Evolutionary conservation across 2,888 invertebrate species (phyloP).

Genomic region (Bombylius discolor): DNA sequence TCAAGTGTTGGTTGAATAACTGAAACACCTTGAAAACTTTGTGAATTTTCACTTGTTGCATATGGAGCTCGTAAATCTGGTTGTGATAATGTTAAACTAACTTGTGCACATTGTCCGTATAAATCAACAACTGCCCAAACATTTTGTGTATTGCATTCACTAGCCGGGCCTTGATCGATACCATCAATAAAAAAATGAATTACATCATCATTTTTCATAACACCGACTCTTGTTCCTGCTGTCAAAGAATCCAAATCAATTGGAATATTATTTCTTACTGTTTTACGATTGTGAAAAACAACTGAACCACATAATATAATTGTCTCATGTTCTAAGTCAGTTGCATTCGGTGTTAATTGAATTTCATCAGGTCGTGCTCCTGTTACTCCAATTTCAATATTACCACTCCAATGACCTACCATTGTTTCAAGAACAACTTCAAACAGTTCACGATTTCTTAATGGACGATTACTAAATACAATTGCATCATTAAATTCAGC

Average conservation of each 20-base stretch:
- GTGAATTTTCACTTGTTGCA: slow-evolving; percentile 41
- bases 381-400: slow-evolving; percentile 78
- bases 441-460: slow-evolving; percentile 83
- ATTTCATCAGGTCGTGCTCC: slow-evolving; percentile 82
- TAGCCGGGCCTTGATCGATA: slow-evolving; percentile 75
- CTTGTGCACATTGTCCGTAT: slow-evolving; percentile 90
- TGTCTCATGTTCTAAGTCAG: slow-evolving; percentile 80
- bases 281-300: slow-evolving; percentile 77
- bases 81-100: slow-evolving; percentile 39
- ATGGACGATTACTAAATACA: slow-evolving; percentile 75
- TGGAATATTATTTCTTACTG: slow-evolving; percentile 69
- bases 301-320: slow-evolving; percentile 87
- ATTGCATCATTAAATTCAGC: slow-evolving; percentile 93
- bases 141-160: slow-evolving; percentile 61
- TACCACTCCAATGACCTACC: slow-evolving; percentile 88
- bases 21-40: slow-evolving; percentile 43
- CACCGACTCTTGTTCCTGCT: slow-evolving; percentile 67
- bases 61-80: slow-evolving; percentile 31
- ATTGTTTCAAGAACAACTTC: slow-evolving; percentile 81
- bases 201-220: slow-evolving; percentile 77
- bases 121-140: slow-evolving; percentile 91
- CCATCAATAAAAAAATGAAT: slow-evolving; percentile 80
- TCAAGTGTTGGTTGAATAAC: slow-evolving; percentile 42
- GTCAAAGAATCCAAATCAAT: slow-evolving; percentile 73
- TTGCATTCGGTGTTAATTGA: slow-evolving; percentile 78